Percentiles rank a stretch among this genome's conserved stretches.
Evolutionary conservation across 1,140 invertebrate genomes (phyloP).

Genomic region (Halesus radiatus): DNA sequence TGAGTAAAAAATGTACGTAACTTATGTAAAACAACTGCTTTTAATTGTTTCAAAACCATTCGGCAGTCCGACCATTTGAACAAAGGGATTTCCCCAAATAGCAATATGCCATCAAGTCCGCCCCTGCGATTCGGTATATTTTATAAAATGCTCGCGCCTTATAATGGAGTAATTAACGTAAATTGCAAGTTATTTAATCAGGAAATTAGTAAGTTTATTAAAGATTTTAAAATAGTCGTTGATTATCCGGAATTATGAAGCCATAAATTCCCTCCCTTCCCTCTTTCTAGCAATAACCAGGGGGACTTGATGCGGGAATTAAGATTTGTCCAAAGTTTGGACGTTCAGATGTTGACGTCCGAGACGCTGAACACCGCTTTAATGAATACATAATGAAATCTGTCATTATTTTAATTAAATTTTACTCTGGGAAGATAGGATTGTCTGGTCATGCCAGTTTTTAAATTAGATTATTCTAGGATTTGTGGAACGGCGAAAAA

Average conservation of each 20-base stretch:
- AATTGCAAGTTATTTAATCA: conserved; percentile 33
- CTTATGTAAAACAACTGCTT: no score
- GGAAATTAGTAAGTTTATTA: conserved; percentile 30
- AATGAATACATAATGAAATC: conserved; percentile 39
- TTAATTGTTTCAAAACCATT: no score
- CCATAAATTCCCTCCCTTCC: background rate
- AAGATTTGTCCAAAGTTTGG: conserved; percentile 27
- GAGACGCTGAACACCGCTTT: background rate
- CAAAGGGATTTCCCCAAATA: no score
- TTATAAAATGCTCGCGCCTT: no score
- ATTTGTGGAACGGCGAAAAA: no score
- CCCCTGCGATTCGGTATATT: no score
- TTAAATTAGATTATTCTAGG: no score
- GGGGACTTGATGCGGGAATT: background rate
- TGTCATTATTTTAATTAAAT: conserved; percentile 28
- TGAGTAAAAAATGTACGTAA: no score
- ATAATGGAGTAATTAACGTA: conserved; percentile 27
- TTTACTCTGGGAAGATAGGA: background rate
- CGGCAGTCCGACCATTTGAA: no score
- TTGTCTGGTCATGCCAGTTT: background rate
- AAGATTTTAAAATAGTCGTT: conserved; percentile 11
- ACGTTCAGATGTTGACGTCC: background rate
- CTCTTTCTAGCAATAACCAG: background rate
- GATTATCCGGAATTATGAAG: conserved; percentile 6
- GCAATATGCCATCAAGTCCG: no score